A percentile compares a stretch with the other conserved stretches of the same genome.
phyloP scores from a whole-genome alignment of 2,888 invertebrate genomes.

The Oxystoma pomonae region DNA sequence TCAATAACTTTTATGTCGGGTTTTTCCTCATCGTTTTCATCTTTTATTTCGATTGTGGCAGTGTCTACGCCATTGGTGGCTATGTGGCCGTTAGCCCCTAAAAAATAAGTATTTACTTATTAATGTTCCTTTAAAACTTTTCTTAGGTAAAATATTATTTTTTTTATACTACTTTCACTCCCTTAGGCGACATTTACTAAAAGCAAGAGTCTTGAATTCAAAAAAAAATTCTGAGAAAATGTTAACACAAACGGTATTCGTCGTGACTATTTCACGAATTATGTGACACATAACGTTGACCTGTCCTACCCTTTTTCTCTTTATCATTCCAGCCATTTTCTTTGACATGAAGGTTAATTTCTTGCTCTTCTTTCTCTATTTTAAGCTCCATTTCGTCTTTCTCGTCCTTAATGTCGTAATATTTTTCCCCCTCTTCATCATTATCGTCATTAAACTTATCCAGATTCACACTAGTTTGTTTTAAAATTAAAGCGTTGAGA shows the following conservation, averaged over 20 bases:
- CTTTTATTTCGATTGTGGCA: conserved; percentile 31
- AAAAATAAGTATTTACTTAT: neutral
- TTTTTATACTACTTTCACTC: neutral
- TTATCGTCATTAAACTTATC: conserved; percentile 19
- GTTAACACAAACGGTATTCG: no score
- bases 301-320: no score
- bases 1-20: conserved; percentile 33
- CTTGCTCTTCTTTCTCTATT: conserved; percentile 31
- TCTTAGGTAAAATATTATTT: neutral
- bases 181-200: no score
- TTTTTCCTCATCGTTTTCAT: conserved; percentile 35
- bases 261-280: no score
- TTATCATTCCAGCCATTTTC: neutral
- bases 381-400: conserved; percentile 23
- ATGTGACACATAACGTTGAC: no score
- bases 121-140: neutral
- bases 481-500: conserved; percentile 36
- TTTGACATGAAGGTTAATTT: conserved; percentile 4
- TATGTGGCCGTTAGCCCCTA: neutral
- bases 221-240: no score
- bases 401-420: conserved; percentile 35
- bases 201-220: no score
- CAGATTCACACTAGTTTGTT: conserved; percentile 31
- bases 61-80: neutral
- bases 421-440: conserved; percentile 38